These are phyloP conservation scores for Aviceda subcristata DNA, from an alignment of 2,113 vertebrate genomes.

Conservation along the genomic window DNA sequence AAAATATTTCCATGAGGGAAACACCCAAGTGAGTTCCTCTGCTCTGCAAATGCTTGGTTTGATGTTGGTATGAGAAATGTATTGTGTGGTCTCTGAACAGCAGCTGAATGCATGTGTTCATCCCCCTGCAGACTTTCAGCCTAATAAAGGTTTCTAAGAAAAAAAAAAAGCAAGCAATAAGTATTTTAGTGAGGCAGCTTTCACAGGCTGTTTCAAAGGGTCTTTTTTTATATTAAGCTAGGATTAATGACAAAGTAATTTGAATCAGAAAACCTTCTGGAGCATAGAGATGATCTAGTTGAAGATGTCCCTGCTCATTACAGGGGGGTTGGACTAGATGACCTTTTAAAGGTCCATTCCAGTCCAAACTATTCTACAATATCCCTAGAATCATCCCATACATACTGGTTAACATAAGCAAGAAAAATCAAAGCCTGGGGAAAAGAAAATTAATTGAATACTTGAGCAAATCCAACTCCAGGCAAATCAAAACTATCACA, in stretches of 20 bases:
- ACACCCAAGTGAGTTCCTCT: background rate
- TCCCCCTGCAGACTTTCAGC: background rate
- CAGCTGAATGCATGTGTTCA: background rate
- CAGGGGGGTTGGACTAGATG: background rate
- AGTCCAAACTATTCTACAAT: background rate
- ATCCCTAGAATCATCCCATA: background rate
- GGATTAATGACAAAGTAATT: background rate
- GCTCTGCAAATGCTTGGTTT: background rate
- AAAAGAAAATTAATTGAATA: constrained; percentile 37
- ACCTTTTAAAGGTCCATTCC: background rate
- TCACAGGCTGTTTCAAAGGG: background rate
- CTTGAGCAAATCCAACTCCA: constrained; percentile 12
- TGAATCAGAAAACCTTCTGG: background rate
- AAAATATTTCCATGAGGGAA: background rate
- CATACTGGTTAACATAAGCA: background rate
- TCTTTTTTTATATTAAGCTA: background rate
- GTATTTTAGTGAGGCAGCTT: background rate
- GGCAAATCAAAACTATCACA: background rate
- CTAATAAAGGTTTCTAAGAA: background rate
- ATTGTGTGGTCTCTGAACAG: background rate
- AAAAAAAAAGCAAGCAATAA: background rate
- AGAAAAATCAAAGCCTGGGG: background rate
- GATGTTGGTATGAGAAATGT: background rate
- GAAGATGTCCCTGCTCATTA: background rate
- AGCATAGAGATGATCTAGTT: background rate